Conservation (phyloP, 2,797 vertebrate genomes). For the Meda fulgida region DNA sequence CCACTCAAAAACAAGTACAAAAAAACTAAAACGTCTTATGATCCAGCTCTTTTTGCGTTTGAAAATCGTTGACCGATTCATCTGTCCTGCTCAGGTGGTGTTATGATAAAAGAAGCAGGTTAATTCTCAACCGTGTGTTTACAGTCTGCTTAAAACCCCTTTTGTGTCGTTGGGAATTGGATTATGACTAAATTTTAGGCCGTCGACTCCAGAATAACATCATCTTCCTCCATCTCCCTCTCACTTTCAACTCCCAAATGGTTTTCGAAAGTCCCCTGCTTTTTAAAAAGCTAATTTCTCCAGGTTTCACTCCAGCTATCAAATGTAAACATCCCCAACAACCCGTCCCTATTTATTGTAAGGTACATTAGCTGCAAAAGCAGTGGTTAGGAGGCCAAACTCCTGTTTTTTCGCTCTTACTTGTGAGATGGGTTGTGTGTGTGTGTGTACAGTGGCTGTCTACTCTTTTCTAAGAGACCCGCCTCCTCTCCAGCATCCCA, state of each 20-base stretch:
- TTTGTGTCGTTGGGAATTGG: neutral
- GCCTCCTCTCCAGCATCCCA: conserved; percentile 97
- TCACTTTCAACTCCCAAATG: conserved; percentile 66
- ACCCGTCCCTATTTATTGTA: conserved; percentile 94
- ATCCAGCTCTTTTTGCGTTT: neutral
- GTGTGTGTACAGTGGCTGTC: conserved; percentile 78
- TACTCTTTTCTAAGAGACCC: conserved; percentile 87
- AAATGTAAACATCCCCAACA: conserved; percentile 85
- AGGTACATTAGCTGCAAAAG: conserved; percentile 96
- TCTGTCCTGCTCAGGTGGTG: too few relatives aligned
- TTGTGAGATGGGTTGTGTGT: conserved; percentile 35
- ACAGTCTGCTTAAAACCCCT: neutral
- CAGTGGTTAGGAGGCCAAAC: conserved; percentile 98
- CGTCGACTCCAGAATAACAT: conserved; percentile 29
- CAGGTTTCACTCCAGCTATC: conserved; percentile 95
- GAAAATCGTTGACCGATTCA: neutral
- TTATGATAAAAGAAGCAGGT: conserved; percentile 11
- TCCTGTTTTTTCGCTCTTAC: conserved; percentile 76
- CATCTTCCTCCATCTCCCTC: conserved; percentile 55
- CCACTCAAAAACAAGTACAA: neutral
- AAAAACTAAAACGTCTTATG: neutral
- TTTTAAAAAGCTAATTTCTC: conserved; percentile 87
- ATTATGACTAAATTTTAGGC: conserved; percentile 5
- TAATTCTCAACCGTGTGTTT: neutral
- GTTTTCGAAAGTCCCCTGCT: conserved; percentile 69